Conservation (phyloP, 2,888 invertebrate genomes). For the Agonopterix heracliana region DNA sequence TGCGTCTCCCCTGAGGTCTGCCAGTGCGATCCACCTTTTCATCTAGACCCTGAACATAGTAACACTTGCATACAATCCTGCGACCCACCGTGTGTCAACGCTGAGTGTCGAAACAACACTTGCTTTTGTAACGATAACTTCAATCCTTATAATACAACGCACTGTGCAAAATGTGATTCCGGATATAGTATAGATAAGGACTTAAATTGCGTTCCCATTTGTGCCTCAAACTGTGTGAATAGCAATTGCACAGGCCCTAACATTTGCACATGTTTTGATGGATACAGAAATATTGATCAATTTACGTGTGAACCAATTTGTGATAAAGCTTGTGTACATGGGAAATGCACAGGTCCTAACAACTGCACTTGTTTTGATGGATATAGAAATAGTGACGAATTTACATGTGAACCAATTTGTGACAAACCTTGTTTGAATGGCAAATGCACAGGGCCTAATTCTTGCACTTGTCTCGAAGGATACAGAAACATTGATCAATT, state of each 20-base stretch:
- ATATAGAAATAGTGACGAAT: slow-evolving; percentile 14
- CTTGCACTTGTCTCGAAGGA: slow-evolving; percentile 58
- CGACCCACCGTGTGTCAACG: slow-evolving; percentile 44
- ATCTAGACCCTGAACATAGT: slow-evolving; percentile 36
- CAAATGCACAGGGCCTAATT: slow-evolving; percentile 60
- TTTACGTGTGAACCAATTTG: slow-evolving; percentile 25
- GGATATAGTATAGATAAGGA: slow-evolving; percentile 28
- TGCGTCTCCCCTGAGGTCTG: slow-evolving; percentile 55
- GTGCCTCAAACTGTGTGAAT: slow-evolving; percentile 21
- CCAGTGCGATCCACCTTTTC: slow-evolving; percentile 42
- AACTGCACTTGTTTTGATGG: slow-evolving; percentile 62
- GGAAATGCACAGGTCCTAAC: slow-evolving; percentile 35
- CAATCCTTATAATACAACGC: slow-evolving; percentile 37
- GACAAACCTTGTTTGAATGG: slow-evolving; percentile 60
- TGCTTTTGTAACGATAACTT: slow-evolving; percentile 45
- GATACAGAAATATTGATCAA: not conserved
- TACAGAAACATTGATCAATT: slow-evolving; percentile 31
- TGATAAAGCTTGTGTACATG: slow-evolving; percentile 8
- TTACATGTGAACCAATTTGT: slow-evolving; percentile 36
- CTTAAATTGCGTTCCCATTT: slow-evolving; percentile 14
- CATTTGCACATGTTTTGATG: slow-evolving; percentile 14
- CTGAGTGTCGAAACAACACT: slow-evolving; percentile 43
- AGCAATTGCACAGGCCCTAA: slow-evolving; percentile 25
- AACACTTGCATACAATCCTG: slow-evolving; percentile 47
- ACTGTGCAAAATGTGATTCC: slow-evolving; percentile 38